Evolutionary conservation across 2,888 invertebrate species (phyloP).

Genomic region (Monochamus alternatus): DNA sequence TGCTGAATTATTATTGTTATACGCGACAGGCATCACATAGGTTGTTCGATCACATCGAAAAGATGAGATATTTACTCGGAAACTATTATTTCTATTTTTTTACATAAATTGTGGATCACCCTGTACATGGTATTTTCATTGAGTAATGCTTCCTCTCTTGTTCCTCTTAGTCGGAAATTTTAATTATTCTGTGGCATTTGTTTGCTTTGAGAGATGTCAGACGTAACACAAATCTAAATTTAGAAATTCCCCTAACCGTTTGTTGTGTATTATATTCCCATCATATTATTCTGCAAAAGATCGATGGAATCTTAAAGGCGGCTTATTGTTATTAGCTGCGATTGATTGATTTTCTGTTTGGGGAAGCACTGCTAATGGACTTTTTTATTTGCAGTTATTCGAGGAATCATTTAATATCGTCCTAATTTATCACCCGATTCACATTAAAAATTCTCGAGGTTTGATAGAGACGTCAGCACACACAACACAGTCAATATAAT

Average conservation of each 20-base stretch:
- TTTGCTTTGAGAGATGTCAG: no score
- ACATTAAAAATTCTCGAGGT: background rate
- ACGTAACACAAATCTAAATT: background rate
- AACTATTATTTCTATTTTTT: no score
- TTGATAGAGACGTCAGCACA: background rate
- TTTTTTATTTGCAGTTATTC: background rate
- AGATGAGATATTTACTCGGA: no score
- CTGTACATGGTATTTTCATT: no score
- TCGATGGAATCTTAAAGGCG: background rate
- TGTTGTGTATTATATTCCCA: background rate
- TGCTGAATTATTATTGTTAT: background rate
- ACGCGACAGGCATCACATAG: no score
- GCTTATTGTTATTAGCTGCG: background rate
- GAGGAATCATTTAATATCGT: background rate
- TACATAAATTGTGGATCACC: no score
- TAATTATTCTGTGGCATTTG: no score
- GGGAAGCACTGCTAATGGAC: background rate
- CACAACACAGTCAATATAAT: no score
- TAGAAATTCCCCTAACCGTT: background rate
- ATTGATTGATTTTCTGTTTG: background rate
- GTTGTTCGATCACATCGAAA: no score
- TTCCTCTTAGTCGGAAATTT: no score
- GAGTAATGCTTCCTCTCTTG: no score
- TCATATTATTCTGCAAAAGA: background rate
- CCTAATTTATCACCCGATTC: background rate